These are phyloP conservation scores for Deilephila porcellus DNA, from an alignment of 2,888 invertebrate species.

Conservation along the genomic window DNA sequence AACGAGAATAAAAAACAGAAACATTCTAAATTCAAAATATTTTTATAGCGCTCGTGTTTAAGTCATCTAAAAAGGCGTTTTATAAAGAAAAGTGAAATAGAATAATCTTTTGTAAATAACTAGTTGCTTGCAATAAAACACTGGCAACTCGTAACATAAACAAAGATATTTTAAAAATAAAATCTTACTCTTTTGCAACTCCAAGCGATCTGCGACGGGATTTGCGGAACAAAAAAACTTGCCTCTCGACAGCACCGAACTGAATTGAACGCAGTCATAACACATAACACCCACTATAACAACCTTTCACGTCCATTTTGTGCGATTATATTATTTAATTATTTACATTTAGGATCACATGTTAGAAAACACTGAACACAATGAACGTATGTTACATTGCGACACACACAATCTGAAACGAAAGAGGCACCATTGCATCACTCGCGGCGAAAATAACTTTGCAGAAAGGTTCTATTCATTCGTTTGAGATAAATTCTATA, in stretches of 20 bases:
- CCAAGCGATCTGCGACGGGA: conserved; percentile 35
- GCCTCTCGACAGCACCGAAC: conserved; percentile 39
- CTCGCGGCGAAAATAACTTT: conserved; percentile 51
- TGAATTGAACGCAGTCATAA: conserved; percentile 53
- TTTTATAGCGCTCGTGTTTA: background rate
- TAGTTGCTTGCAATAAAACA: background rate
- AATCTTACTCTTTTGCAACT: conserved; percentile 36
- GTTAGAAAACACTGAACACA: conserved; percentile 46
- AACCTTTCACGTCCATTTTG: conserved; percentile 75
- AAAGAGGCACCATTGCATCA: conserved; percentile 54
- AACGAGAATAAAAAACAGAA: background rate
- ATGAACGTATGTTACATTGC: conserved; percentile 27
- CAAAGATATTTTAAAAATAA: conserved; percentile 51
- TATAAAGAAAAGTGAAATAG: background rate
- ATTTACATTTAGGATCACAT: conserved; percentile 78
- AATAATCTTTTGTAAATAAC: background rate
- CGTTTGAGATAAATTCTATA: conserved; percentile 38
- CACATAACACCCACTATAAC: conserved; percentile 67
- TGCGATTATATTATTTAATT: conserved; percentile 65
- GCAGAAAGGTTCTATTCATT: conserved; percentile 39
- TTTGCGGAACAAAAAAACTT: conserved; percentile 38
- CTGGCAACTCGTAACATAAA: conserved; percentile 40
- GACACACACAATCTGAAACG: conserved; percentile 49
- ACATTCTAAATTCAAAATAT: background rate
- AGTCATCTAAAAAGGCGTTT: background rate